Evolutionary conservation across 2,888 invertebrate genomes (phyloP).

Genomic region (Melieria crassipennis): DNA sequence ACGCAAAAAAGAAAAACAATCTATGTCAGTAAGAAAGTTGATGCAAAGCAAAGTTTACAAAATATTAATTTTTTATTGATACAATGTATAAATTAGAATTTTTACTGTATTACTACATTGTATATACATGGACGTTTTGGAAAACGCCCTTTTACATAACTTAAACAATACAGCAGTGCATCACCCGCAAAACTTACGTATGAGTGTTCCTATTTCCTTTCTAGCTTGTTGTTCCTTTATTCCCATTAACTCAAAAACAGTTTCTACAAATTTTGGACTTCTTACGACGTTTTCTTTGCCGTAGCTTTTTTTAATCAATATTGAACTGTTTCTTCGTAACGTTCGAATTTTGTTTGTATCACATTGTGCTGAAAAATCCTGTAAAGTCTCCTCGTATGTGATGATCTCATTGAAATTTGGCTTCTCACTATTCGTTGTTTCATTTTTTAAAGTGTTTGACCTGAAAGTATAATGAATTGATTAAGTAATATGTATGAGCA

Average conservation of each 20-base stretch:
- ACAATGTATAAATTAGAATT: too few relatives aligned
- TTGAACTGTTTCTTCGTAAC: neutral
- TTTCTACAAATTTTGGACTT: conserved; percentile 38
- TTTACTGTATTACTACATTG: too few relatives aligned
- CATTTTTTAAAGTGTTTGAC: too few relatives aligned
- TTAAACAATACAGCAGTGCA: too few relatives aligned
- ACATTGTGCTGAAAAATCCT: neutral
- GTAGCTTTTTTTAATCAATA: neutral
- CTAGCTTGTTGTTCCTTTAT: conserved; percentile 42
- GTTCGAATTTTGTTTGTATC: neutral
- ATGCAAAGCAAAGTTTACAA: too few relatives aligned
- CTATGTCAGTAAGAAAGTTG: too few relatives aligned
- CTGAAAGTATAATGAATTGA: too few relatives aligned
- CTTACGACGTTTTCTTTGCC: conserved; percentile 27
- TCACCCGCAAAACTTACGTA: conserved; percentile 39
- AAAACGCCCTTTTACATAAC: too few relatives aligned
- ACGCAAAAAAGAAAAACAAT: too few relatives aligned
- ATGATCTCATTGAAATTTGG: neutral
- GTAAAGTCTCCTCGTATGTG: neutral
- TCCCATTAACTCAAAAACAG: conserved; percentile 42
- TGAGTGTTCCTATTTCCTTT: conserved; percentile 44
- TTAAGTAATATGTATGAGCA: too few relatives aligned
- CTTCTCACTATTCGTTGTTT: neutral
- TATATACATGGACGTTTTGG: too few relatives aligned
- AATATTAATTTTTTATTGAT: too few relatives aligned